Conservation (phyloP, 2,888 invertebrate species). For the Orthosia gothica region DNA sequence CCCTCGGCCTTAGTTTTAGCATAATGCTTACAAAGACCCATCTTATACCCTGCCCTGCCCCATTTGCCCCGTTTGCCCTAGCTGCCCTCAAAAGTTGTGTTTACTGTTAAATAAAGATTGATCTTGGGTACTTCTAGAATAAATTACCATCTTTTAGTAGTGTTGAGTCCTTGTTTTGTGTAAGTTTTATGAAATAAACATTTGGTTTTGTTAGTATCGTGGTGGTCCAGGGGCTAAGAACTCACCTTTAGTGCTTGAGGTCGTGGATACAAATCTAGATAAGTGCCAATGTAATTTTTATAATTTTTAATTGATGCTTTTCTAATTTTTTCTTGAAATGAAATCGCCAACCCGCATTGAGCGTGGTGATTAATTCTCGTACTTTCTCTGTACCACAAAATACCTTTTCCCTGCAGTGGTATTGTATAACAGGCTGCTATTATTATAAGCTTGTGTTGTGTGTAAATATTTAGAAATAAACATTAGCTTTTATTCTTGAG, state of each 20-base stretch:
- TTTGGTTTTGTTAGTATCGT: background rate
- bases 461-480: conserved; percentile 9
- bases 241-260: no score
- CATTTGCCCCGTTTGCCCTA: conserved; percentile 19
- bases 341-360: no score
- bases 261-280: no score
- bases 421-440: no score
- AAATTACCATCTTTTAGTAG: conserved; percentile 41
- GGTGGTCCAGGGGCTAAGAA: no score
- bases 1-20: conserved; percentile 63
- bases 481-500: background rate
- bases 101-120: conserved; percentile 60
- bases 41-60: conserved; percentile 40
- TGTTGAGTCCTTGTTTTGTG: conserved; percentile 8
- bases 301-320: no score
- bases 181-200: conserved; percentile 9
- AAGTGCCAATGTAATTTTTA: no score
- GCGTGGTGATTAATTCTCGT: no score
- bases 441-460: background rate
- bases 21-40: conserved; percentile 68
- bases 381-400: no score
- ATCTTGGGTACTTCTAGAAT: conserved; percentile 58
- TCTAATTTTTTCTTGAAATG: no score
- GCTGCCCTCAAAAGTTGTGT: conserved; percentile 50
- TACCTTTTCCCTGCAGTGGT: no score